Evolutionary conservation across 2,797 vertebrate species (phyloP).

Genomic region (Adelosebastes latens): DNA sequence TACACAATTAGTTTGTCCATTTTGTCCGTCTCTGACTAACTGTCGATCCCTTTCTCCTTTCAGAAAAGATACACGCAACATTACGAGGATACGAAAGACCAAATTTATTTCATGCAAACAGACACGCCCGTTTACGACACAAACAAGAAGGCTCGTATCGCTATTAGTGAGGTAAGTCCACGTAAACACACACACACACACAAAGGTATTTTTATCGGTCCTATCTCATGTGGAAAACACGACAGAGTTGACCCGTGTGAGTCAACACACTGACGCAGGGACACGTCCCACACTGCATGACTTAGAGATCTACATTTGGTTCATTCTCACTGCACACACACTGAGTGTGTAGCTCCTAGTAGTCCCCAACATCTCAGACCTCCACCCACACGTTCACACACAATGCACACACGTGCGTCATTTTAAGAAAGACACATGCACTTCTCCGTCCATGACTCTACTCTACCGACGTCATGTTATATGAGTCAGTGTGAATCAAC

Average conservation of each 20-base stretch:
- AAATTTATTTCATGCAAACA: constrained; percentile 98
- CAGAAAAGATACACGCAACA: constrained; percentile 94
- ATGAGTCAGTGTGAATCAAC: neutral
- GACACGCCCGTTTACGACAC: constrained; percentile 92
- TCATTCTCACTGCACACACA: constrained; percentile 8
- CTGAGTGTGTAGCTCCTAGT: neutral
- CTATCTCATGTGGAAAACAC: constrained; percentile 62
- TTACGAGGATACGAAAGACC: constrained; percentile 92
- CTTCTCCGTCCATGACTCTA: neutral
- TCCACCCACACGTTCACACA: constrained; percentile 30
- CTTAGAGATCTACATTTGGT: constrained; percentile 20
- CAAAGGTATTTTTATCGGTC: constrained; percentile 46
- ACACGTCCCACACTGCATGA: constrained; percentile 20
- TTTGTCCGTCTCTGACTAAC: neutral
- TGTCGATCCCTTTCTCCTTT: neutral
- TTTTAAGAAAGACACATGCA: neutral
- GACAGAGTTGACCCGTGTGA: constrained; percentile 45
- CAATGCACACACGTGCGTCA: constrained; percentile 8
- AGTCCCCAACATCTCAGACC: neutral
- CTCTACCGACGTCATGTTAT: neutral
- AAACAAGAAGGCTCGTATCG: constrained; percentile 88
- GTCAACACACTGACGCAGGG: constrained; percentile 63
- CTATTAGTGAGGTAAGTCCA: constrained; percentile 88
- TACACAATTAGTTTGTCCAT: neutral
- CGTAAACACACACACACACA: neutral